These are phyloP conservation scores for Lathronympha strigana DNA, from an alignment of 2,888 invertebrate genomes.

Conservation along the genomic window DNA sequence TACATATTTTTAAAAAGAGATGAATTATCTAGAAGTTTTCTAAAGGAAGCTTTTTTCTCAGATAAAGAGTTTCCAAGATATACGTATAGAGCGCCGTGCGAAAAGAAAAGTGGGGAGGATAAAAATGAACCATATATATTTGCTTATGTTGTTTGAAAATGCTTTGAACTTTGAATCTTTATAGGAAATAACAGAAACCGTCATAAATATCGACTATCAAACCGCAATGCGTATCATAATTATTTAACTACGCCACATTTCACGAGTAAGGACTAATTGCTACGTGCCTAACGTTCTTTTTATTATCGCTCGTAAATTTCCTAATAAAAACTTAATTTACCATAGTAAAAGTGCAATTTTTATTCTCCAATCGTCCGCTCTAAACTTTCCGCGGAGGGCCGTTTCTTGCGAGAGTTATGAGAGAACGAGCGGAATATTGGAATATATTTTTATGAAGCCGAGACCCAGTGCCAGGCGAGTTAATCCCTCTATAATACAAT, in stretches of 20 bases:
- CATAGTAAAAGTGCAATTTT: slow-evolving; percentile 78
- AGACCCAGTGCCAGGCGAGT: slow-evolving; percentile 53
- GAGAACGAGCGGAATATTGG: slow-evolving; percentile 76
- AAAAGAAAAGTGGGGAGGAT: too few species aligned
- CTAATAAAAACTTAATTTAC: slow-evolving; percentile 77
- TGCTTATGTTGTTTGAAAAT: too few species aligned
- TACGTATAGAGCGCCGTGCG: too few species aligned
- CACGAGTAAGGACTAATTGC: slow-evolving; percentile 44
- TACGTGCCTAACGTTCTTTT: slow-evolving; percentile 49
- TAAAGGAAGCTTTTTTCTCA: too few species aligned
- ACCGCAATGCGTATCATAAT: slow-evolving; percentile 3
- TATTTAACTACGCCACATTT: slow-evolving; percentile 18
- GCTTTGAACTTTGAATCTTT: too few species aligned
- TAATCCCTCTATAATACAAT: slow-evolving; percentile 6
- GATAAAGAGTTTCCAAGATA: too few species aligned
- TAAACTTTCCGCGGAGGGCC: slow-evolving; percentile 75
- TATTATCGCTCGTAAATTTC: slow-evolving; percentile 65
- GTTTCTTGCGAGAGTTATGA: slow-evolving; percentile 75
- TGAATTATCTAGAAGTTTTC: too few species aligned
- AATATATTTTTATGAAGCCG: slow-evolving; percentile 77
- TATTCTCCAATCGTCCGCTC: slow-evolving; percentile 76
- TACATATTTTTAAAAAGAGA: too few species aligned
- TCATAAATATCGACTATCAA: background rate
- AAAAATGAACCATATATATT: too few species aligned
- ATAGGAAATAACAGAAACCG: background rate